phyloP scores from a whole-genome alignment of 2,888 invertebrate genomes.

The Epicampocera succincta region DNA sequence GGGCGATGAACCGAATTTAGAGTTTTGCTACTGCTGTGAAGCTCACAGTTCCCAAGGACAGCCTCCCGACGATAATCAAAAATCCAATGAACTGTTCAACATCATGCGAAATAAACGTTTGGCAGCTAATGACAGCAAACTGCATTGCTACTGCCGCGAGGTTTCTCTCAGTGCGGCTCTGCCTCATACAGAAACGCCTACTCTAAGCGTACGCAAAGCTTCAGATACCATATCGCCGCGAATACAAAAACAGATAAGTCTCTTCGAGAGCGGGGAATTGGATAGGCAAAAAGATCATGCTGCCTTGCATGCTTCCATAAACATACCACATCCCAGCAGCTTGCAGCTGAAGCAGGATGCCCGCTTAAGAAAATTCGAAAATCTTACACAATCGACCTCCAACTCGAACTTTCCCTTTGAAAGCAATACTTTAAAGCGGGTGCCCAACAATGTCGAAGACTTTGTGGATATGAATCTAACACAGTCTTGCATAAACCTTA shows the following conservation, averaged over 20 bases:
- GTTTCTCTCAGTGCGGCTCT: conserved; percentile 64
- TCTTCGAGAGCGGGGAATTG: conserved; percentile 76
- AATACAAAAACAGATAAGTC: conserved; percentile 80
- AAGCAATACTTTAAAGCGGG: conserved; percentile 77
- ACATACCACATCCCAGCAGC: conserved; percentile 74
- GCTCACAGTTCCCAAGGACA: conserved; percentile 72
- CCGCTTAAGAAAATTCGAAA: conserved; percentile 78
- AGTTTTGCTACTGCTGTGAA: conserved; percentile 76
- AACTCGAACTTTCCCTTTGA: conserved; percentile 80
- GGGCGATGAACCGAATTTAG: conserved; percentile 74
- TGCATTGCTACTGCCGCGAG: conserved; percentile 55
- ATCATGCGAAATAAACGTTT: conserved; percentile 65
- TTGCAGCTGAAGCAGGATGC: conserved; percentile 76
- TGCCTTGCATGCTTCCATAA: conserved; percentile 76
- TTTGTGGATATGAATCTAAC: conserved; percentile 74
- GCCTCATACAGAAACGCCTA: conserved; percentile 63
- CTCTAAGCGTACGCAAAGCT: conserved; percentile 73
- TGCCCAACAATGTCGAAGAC: conserved; percentile 73
- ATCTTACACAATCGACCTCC: conserved; percentile 78
- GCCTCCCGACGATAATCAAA: conserved; percentile 74
- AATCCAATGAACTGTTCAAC: conserved; percentile 64
- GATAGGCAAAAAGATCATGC: conserved; percentile 71
- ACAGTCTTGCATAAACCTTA: conserved; percentile 78
- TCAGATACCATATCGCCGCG: conserved; percentile 78
- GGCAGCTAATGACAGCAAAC: conserved; percentile 56